These are phyloP conservation scores for Papilio glaucus DNA, from an alignment of 1,140 invertebrate genomes.

Conservation along the genomic window DNA sequence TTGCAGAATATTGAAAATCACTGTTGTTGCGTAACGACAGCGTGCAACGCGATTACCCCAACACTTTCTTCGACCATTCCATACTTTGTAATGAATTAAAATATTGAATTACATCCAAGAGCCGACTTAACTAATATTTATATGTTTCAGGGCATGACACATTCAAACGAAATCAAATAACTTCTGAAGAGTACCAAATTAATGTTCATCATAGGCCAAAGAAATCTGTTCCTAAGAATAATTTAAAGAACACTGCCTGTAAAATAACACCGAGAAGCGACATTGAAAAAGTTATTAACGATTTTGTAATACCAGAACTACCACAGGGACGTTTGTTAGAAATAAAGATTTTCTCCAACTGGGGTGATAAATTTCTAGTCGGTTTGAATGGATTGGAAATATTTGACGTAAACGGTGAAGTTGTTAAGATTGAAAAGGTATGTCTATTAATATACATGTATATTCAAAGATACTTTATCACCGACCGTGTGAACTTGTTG, in stretches of 20 bases:
- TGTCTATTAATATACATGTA: conserved; percentile 22
- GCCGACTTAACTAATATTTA: no score
- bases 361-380: conserved; percentile 93
- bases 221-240: conserved; percentile 45
- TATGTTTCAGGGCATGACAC: not conserved
- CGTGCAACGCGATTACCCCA: no score
- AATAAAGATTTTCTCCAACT: conserved; percentile 89
- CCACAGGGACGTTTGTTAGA: conserved; percentile 87
- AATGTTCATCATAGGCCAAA: conserved; percentile 32
- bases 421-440: conserved; percentile 84
- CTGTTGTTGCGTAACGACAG: no score
- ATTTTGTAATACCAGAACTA: conserved; percentile 88
- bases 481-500: no score
- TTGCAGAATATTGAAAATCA: no score
- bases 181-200: not conserved
- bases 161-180: not conserved
- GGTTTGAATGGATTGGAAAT: conserved; percentile 92
- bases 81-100: no score
- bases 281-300: conserved; percentile 56
- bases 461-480: no score
- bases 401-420: conserved; percentile 87
- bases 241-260: conserved; percentile 55
- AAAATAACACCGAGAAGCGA: conserved; percentile 48
- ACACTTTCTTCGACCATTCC: no score
- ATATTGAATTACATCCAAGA: not conserved